Base-by-base conservation (phyloP, 1,140 invertebrate species). In the Drosophila serrata region DNA sequence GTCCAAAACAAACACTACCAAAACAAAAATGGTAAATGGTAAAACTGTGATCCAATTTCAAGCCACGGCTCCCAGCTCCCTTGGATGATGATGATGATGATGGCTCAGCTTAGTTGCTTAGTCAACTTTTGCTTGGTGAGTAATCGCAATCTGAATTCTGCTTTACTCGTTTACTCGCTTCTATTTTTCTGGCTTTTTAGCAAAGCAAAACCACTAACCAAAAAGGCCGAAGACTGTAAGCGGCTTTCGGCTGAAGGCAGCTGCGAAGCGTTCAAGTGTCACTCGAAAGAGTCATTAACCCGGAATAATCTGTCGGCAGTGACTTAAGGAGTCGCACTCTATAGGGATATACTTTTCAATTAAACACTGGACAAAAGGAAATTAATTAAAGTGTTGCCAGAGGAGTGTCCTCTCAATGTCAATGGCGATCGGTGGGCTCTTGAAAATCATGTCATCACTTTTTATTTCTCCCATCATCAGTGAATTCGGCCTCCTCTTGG, bases 61-160 rank as follows among this genome's bases (percentile, higher is more conserved):
- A 51, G 69, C 22, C 46, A 53, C 46, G 46, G 39, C 58, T 63
- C 58, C 58, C 46, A 45, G 42, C 29, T 53, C 33, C 59, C 45
- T 77, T 42, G 35, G 46, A 43, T 37, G 65, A 49, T 63, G 37
- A 48, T n/a, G 46, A 43, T 37, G 65, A 49, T 64, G 37, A 48
- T 64, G 59, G 70, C 59, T 65, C 51, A 51, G 61, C 73, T 53
- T 68, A 59, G 81, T 74, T 77, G 75, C 69, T 86, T 75, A 79
- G 82, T 79, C 82, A 87, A 75, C 57, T 81, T 81, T 77, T 69
- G 75, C 68, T 79, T 70, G 75, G 79, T 87, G 82, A 87, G 79
- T 82, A 86, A 88, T 86, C 79, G 70, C 73, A 68, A 79, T 65
- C 64, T 79, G 70, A 82, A 56, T 73, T 58, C 53, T 12, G 65